phyloP scores from a whole-genome alignment of 2,113 vertebrate genomes.

The Colistium nudipinnis region DNA sequence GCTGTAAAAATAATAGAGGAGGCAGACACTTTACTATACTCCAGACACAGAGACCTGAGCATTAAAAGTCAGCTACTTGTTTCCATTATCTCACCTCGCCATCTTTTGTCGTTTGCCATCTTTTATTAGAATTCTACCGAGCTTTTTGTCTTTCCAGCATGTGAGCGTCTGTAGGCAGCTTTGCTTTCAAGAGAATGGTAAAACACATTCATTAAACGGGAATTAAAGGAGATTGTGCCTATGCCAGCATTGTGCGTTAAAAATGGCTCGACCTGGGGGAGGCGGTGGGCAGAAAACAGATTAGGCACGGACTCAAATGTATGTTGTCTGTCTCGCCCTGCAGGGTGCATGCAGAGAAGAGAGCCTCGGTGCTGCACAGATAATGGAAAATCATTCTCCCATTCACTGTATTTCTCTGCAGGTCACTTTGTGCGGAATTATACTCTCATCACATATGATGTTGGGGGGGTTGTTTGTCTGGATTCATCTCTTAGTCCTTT shows the following conservation, averaged over 20 bases:
- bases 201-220: slow-evolving; percentile 58
- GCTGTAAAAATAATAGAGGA: slow-evolving; percentile 17
- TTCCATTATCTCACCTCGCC: slow-evolving; percentile 24
- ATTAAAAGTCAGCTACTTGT: slow-evolving; percentile 21
- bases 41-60: background rate
- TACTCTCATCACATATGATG: slow-evolving; percentile 32
- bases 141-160: slow-evolving; percentile 27
- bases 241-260: slow-evolving; percentile 33
- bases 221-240: slow-evolving; percentile 54
- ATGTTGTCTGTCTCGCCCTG: slow-evolving; percentile 41
- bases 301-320: slow-evolving; percentile 52
- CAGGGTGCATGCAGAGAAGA: slow-evolving; percentile 30
- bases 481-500: slow-evolving; percentile 41
- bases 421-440: slow-evolving; percentile 43
- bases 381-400: slow-evolving; percentile 48
- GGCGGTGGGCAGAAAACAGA: slow-evolving; percentile 64
- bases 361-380: slow-evolving; percentile 17
- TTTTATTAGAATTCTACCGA: slow-evolving; percentile 18
- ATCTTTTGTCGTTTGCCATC: background rate
- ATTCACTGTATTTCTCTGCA: slow-evolving; percentile 31
- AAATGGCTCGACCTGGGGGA: slow-evolving; percentile 42
- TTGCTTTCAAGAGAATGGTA: slow-evolving; percentile 36
- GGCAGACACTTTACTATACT: background rate
- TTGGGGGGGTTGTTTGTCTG: slow-evolving; percentile 23
- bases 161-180: slow-evolving; percentile 19